phyloP scores from a whole-genome alignment of 2,113 vertebrate genomes.

The Garra rufa region DNA sequence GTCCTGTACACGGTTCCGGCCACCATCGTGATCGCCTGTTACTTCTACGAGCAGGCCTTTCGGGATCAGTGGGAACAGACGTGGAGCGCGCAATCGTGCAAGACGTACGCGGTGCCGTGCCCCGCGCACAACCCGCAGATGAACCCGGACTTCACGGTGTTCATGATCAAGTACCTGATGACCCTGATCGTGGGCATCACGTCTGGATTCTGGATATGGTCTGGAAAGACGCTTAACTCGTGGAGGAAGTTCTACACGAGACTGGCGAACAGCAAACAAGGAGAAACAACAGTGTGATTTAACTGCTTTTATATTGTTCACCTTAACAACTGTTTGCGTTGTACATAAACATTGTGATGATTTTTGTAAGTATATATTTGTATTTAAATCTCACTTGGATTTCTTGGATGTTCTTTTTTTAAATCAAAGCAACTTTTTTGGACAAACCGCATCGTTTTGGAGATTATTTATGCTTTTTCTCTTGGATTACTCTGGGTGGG shows the following conservation, averaged over 20 bases:
- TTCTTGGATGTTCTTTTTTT: slow-evolving; percentile 57
- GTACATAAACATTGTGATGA: slow-evolving; percentile 89
- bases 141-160: slow-evolving; percentile 95
- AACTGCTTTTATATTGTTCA: neutral
- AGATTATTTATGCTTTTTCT: slow-evolving; percentile 53
- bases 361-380: slow-evolving; percentile 96
- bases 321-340: slow-evolving; percentile 64
- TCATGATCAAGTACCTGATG: slow-evolving; percentile 99
- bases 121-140: slow-evolving; percentile 82
- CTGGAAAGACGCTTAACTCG: slow-evolving; percentile 94
- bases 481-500: slow-evolving; percentile 13
- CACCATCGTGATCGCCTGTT: slow-evolving; percentile 96
- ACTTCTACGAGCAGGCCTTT: slow-evolving; percentile 98
- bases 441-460: slow-evolving; percentile 14
- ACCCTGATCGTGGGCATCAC: slow-evolving; percentile 97
- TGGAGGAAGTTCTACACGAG: slow-evolving; percentile 97
- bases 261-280: slow-evolving; percentile 93
- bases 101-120: slow-evolving; percentile 90
- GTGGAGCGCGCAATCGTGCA: slow-evolving; percentile 92
- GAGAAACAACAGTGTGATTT: slow-evolving; percentile 91
- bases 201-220: slow-evolving; percentile 99
- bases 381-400: slow-evolving; percentile 86
- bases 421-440: slow-evolving; percentile 15
- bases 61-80: slow-evolving; percentile 95
- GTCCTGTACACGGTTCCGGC: slow-evolving; percentile 95